These are phyloP conservation scores for Albula goreensis DNA, from an alignment of 2,113 vertebrate species.

Conservation along the genomic window DNA sequence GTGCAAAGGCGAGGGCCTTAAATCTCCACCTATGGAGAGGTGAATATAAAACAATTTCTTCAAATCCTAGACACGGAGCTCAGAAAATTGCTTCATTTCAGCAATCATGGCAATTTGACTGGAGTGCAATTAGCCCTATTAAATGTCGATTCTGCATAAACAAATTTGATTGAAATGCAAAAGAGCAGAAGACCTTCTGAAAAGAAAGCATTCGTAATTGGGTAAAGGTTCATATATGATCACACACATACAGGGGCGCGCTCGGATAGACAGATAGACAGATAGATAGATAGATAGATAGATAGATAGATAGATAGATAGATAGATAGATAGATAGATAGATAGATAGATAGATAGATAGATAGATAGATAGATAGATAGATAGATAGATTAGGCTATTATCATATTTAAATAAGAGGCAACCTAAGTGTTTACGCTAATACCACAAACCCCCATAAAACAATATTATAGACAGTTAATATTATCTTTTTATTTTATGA, in stretches of 20 bases:
- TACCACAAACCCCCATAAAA: no score
- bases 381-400: not conserved
- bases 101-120: conserved; percentile 98
- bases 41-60: conserved; percentile 98
- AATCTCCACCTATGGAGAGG: conserved; percentile 90
- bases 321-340: not conserved
- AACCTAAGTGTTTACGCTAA: no score
- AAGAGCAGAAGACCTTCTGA: conserved; percentile 37
- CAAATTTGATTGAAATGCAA: conserved; percentile 87
- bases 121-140: conserved; percentile 95
- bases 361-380: conserved; percentile 6
- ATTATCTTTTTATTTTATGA: not conserved
- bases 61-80: conserved; percentile 86
- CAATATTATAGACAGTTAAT: no score
- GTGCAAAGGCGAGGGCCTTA: conserved; percentile 89
- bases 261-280: no score
- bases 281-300: no score
- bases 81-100: conserved; percentile 94
- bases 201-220: conserved; percentile 11
- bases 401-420: no score
- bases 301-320: no score
- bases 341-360: not conserved
- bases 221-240: conserved; percentile 12
- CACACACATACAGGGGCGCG: not conserved
- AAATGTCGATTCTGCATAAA: conserved; percentile 95